A percentile compares a stretch with the other conserved stretches of the same genome.
Conservation (phyloP, 2,113 vertebrate species). For the Saccopteryx leptura region DNA sequence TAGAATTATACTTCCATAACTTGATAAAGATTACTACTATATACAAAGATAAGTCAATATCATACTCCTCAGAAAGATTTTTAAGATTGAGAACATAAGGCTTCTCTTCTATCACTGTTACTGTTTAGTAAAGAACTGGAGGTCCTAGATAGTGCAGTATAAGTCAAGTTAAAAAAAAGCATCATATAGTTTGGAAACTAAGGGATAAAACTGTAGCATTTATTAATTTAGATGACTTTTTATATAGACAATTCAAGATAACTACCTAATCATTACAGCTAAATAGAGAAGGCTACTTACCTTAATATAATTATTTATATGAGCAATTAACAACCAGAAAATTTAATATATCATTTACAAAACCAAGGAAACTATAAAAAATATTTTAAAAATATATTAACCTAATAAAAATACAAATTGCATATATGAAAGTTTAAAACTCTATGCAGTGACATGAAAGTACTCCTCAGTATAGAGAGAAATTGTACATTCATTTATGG, state of each 20-base stretch:
- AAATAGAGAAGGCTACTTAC: background rate
- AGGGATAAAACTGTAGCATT: background rate
- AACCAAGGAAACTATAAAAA: background rate
- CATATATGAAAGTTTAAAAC: background rate
- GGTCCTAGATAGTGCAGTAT: background rate
- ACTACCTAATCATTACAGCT: background rate
- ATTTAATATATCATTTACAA: background rate
- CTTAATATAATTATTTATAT: background rate
- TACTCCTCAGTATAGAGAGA: background rate
- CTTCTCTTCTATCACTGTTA: background rate
- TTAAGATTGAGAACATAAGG: background rate
- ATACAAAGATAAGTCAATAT: background rate
- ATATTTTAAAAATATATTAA: background rate
- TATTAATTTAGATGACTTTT: background rate
- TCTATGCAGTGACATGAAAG: background rate
- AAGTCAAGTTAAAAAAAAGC: background rate
- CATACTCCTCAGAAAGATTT: background rate
- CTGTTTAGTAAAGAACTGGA: background rate
- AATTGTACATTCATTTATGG: background rate
- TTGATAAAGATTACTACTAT: background rate
- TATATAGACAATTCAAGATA: background rate
- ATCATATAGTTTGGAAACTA: background rate
- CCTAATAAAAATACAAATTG: background rate
- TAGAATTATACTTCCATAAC: background rate
- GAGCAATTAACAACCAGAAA: background rate